These are phyloP conservation scores for Mactra quadrangularis DNA, from an alignment of 1,140 invertebrate genomes.

Conservation along the genomic window DNA sequence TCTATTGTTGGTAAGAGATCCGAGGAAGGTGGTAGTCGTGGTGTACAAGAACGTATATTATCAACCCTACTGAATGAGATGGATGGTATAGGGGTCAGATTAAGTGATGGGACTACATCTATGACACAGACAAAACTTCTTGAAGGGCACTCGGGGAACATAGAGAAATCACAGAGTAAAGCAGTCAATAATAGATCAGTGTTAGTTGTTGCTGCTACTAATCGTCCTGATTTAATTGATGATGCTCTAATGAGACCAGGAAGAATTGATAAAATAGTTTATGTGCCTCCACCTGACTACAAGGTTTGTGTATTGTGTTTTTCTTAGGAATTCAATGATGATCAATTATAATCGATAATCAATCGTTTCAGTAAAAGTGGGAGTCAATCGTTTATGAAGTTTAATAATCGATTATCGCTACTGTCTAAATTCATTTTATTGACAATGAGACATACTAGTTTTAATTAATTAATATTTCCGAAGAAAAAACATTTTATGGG, in stretches of 20 bases:
- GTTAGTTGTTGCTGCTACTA: constrained; percentile 97
- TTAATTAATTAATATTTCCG: no score
- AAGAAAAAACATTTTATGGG: no score
- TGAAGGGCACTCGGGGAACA: constrained; percentile 1
- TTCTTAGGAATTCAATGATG: neutral
- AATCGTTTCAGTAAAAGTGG: no score
- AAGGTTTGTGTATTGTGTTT: constrained; percentile 60
- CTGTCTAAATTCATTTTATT: no score
- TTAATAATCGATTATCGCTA: no score
- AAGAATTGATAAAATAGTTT: constrained; percentile 99
- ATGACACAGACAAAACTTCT: neutral
- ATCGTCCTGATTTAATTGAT: constrained; percentile 97
- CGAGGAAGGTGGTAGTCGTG: constrained; percentile 76
- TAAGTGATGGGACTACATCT: constrained; percentile 67
- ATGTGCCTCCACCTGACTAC: constrained; percentile 96
- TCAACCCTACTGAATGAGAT: constrained; percentile 82
- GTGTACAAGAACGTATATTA: constrained; percentile 80
- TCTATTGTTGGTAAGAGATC: constrained; percentile 80
- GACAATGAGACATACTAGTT: no score
- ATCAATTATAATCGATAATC: no score
- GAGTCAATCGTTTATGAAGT: no score
- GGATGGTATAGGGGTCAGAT: constrained; percentile 86
- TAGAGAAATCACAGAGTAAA: neutral
- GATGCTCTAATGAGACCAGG: constrained; percentile 97
- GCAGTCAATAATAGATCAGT: constrained; percentile 86